These are phyloP conservation scores for Philopotamus ludificatus DNA, from an alignment of 1,140 invertebrate species.

Conservation along the genomic window DNA sequence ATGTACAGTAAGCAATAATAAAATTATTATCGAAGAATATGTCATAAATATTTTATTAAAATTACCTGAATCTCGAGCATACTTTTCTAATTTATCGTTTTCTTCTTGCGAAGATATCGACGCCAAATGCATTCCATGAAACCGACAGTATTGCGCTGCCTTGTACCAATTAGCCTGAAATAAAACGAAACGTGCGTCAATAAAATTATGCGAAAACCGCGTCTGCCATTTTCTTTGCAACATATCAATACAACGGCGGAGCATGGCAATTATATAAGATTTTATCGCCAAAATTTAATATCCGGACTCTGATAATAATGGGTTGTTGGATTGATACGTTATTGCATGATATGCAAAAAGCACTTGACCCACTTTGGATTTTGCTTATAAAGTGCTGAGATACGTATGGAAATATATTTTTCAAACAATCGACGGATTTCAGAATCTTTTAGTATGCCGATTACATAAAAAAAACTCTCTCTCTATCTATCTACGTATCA, in stretches of 20 bases:
- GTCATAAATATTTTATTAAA: too few relatives aligned
- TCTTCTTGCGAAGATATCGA: slow-evolving; percentile 86
- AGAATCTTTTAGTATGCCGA: not conserved
- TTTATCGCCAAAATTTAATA: too few relatives aligned
- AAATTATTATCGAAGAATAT: too few relatives aligned
- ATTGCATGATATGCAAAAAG: too few relatives aligned
- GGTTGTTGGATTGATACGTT: too few relatives aligned
- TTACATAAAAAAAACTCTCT: too few relatives aligned
- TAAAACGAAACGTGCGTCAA: slow-evolving; percentile 4
- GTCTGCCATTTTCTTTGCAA: not conserved
- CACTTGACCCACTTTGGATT: not conserved
- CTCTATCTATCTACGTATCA: too few relatives aligned
- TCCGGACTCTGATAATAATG: too few relatives aligned
- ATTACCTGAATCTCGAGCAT: slow-evolving; percentile 78
- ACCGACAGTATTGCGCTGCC: slow-evolving; percentile 85
- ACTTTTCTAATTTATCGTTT: slow-evolving; percentile 81
- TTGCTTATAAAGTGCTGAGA: not conserved
- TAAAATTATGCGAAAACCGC: not conserved
- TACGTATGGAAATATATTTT: not conserved
- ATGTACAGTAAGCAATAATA: too few relatives aligned
- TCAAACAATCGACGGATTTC: not conserved
- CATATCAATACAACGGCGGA: not conserved
- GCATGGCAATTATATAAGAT: not conserved
- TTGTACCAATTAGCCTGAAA: slow-evolving; percentile 89
- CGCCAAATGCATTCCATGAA: slow-evolving; percentile 88